Percentiles rank a stretch among this genome's conserved stretches.
phyloP scores from a whole-genome alignment of 2,888 invertebrate genomes.

The Lasioglossum villosulum region DNA sequence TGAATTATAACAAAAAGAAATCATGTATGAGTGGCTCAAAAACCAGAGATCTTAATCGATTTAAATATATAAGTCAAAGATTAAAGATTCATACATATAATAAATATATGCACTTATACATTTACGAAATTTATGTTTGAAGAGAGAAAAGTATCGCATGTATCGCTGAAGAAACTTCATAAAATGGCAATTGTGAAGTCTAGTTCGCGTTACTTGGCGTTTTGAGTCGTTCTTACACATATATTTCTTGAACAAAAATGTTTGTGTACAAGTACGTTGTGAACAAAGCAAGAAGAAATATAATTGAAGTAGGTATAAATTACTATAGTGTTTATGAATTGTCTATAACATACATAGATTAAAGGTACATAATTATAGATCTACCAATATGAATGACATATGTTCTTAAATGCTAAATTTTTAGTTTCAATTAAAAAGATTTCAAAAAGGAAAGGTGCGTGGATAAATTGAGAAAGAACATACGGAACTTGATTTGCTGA shows the following conservation, averaged over 20 bases:
- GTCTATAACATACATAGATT: slow-evolving; percentile 66
- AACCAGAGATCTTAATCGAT: slow-evolving; percentile 33
- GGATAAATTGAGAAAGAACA: neutral
- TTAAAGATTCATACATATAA: neutral
- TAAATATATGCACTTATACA: neutral
- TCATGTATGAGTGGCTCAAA: slow-evolving; percentile 37
- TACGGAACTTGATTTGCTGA: slow-evolving; percentile 60
- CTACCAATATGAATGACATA: slow-evolving; percentile 50
- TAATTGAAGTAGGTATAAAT: slow-evolving; percentile 60
- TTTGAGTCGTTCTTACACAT: slow-evolving; percentile 43
- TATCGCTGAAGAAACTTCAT: slow-evolving; percentile 34
- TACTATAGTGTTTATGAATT: slow-evolving; percentile 66
- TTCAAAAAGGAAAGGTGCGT: neutral
- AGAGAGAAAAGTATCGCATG: slow-evolving; percentile 25
- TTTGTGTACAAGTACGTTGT: too few relatives aligned
- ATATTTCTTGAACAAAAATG: slow-evolving; percentile 39
- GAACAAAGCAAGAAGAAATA: too few relatives aligned
- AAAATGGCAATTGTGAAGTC: slow-evolving; percentile 42
- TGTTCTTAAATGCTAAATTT: slow-evolving; percentile 46
- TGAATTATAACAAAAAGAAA: neutral
- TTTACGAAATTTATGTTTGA: slow-evolving; percentile 24
- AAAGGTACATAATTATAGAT: slow-evolving; percentile 63
- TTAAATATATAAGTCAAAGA: slow-evolving; percentile 22
- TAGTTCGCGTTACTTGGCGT: slow-evolving; percentile 44
- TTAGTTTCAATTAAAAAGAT: slow-evolving; percentile 36